A percentile compares a stretch with the other conserved stretches of the same genome.
Evolutionary conservation across 2,888 invertebrate species (phyloP).

Genomic region (Myopa testacea): DNA sequence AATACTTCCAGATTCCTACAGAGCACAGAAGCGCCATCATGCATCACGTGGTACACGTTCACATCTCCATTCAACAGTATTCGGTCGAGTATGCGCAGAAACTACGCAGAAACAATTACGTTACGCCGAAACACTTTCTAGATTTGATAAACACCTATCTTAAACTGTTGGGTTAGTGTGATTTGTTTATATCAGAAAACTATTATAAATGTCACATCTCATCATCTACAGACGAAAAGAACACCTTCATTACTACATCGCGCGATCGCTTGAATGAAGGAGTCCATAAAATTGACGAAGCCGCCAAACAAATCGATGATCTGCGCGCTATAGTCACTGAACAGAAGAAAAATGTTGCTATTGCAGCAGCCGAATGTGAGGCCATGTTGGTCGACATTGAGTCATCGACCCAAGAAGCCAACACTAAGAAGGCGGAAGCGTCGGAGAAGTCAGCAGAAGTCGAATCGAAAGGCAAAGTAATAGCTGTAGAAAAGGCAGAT

Average conservation of each 20-base stretch:
- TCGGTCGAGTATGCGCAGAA: conserved; percentile 79
- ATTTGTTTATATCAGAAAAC: background rate
- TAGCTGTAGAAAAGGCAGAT: conserved; percentile 84
- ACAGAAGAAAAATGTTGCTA: conserved; percentile 84
- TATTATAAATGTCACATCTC: too few species aligned
- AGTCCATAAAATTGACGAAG: conserved; percentile 79
- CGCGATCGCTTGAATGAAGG: conserved; percentile 65
- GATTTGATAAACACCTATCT: conserved; percentile 87
- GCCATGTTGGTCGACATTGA: conserved; percentile 81
- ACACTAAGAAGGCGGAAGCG: conserved; percentile 83
- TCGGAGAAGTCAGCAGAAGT: conserved; percentile 85
- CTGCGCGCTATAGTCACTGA: conserved; percentile 83
- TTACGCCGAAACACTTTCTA: conserved; percentile 92
- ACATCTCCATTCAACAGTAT: conserved; percentile 79
- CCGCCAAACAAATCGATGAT: conserved; percentile 82
- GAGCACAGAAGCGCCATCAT: conserved; percentile 78
- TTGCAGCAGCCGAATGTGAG: conserved; percentile 86
- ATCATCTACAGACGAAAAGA: conserved; percentile 62
- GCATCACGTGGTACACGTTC: conserved; percentile 88
- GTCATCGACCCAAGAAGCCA: conserved; percentile 77
- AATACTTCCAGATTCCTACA: conserved; percentile 73
- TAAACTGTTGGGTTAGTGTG: conserved; percentile 74
- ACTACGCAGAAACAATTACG: conserved; percentile 84
- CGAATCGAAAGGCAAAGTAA: conserved; percentile 82
- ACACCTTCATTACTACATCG: conserved; percentile 61